phyloP scores from a whole-genome alignment of 2,797 vertebrate species.

The Eulemur coronatus region DNA sequence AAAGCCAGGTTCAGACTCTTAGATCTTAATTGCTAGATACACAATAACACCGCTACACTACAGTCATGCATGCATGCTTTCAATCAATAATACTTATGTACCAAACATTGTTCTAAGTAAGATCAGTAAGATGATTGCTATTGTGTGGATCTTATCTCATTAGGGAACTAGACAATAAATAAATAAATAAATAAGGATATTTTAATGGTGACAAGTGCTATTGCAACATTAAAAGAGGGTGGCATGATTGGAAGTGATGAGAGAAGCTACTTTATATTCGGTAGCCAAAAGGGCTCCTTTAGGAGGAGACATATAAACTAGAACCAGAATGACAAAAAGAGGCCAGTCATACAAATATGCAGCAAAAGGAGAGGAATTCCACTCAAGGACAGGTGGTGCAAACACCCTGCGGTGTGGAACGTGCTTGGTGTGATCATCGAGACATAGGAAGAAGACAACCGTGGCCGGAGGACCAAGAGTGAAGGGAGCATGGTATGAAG shows the following conservation, averaged over 20 bases:
- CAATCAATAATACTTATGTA: neutral
- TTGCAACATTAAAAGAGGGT: neutral
- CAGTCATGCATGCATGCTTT: too few relatives aligned
- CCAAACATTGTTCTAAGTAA: neutral
- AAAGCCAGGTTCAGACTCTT: neutral
- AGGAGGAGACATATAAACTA: neutral
- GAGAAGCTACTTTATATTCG: neutral
- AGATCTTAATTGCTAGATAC: neutral
- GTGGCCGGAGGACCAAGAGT: neutral
- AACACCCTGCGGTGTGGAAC: neutral
- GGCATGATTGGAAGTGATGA: neutral
- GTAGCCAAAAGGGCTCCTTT: neutral
- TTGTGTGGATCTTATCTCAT: neutral
- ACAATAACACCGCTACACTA: too few relatives aligned
- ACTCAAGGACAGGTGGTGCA: neutral
- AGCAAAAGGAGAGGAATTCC: neutral
- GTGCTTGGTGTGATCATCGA: neutral
- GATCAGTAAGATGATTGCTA: neutral
- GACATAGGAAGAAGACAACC: neutral
- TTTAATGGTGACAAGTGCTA: neutral
- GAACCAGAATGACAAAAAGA: neutral
- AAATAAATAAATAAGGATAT: neutral
- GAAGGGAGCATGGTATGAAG: neutral
- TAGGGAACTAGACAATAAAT: neutral
- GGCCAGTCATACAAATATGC: neutral